Base-by-base conservation (phyloP, 2,888 invertebrate genomes). In the Beris morrisii region DNA sequence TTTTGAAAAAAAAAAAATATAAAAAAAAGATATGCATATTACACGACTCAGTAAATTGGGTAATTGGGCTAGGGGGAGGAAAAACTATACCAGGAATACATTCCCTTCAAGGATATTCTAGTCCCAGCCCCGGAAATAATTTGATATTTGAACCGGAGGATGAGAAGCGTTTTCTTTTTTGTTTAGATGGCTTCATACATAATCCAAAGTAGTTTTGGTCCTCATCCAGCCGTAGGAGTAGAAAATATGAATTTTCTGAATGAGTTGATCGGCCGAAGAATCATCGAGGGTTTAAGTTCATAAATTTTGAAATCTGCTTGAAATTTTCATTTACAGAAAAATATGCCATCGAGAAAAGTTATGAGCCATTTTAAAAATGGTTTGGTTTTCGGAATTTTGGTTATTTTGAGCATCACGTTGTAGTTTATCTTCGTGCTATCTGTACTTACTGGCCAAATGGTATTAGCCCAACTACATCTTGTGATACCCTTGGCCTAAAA, bases 1-100 rank as follows among this genome's bases (percentile, higher is more conserved):
- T 28, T 52, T 28, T 61, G 43, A 30, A 31, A 22, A 22, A 22
- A 22, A 22, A 22, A 22, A 22, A 22, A 22, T 22, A 22, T 22
- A 22, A 22, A 22, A 32, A 54, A 61, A 61, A 59, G 50, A 32
- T 61, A 38, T 61, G 50, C 61, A 61, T 61, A 61, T 61, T 61
- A 61, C 61, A 61, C 61, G 61, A 61, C 31, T 61, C 61, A 61
- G 61, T 61, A 61, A 61, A 61, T 61, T 61, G 61, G 61, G 61
- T 61, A 61, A 61, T 61, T 61, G 61, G 61, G 61, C 61, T 61
- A 61, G 46, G 15, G n/a, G 38, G 43, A 61, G 43, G 22, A 5
- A 22, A 38, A 46, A 46, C 38, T 38, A 38, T 38, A 5, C 38
- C 38, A 7, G 9, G 1, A 38, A 38, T 1, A 38, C 3, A 38